These are phyloP conservation scores for Drosophila tropicalis DNA, from an alignment of 1,140 invertebrate species.

Conservation along the genomic window DNA sequence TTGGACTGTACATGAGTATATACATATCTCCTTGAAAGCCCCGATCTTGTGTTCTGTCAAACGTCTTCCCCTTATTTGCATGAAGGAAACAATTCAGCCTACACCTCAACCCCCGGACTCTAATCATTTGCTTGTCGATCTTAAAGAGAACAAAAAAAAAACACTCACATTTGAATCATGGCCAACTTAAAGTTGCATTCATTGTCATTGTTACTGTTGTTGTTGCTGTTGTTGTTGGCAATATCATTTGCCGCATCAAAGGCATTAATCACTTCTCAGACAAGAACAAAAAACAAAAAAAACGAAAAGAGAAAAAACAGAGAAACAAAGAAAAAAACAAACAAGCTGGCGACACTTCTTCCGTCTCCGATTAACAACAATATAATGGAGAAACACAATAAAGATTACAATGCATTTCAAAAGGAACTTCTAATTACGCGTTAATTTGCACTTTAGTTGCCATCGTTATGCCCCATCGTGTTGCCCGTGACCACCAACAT, in stretches of 20 bases:
- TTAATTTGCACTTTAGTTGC: slow-evolving; percentile 70
- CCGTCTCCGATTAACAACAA: slow-evolving; percentile 28
- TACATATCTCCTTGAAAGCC: neutral
- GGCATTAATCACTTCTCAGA: slow-evolving; percentile 67
- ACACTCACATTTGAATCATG: slow-evolving; percentile 3
- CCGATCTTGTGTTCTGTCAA: neutral
- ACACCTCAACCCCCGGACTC: neutral
- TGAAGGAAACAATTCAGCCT: no score
- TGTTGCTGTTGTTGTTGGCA: slow-evolving; percentile 22
- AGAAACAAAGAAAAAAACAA: slow-evolving; percentile 40
- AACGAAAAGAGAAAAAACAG: slow-evolving; percentile 22
- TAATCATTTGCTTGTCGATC: slow-evolving; percentile 18
- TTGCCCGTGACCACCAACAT: slow-evolving; percentile 18
- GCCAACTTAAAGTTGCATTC: neutral
- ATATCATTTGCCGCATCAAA: slow-evolving; percentile 56
- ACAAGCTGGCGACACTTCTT: slow-evolving; percentile 70
- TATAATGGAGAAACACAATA: slow-evolving; percentile 44
- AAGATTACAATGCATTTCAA: slow-evolving; percentile 62
- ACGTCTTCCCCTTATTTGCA: neutral
- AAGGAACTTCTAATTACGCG: slow-evolving; percentile 76
- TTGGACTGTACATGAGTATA: neutral
- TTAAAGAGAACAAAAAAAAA: slow-evolving; percentile 4
- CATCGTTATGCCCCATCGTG: neutral
- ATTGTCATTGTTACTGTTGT: slow-evolving; percentile 11
- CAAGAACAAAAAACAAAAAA: slow-evolving; percentile 44